Evolutionary conservation across 1,140 invertebrate genomes (phyloP).

Genomic region (Adoxophyes honmai): DNA sequence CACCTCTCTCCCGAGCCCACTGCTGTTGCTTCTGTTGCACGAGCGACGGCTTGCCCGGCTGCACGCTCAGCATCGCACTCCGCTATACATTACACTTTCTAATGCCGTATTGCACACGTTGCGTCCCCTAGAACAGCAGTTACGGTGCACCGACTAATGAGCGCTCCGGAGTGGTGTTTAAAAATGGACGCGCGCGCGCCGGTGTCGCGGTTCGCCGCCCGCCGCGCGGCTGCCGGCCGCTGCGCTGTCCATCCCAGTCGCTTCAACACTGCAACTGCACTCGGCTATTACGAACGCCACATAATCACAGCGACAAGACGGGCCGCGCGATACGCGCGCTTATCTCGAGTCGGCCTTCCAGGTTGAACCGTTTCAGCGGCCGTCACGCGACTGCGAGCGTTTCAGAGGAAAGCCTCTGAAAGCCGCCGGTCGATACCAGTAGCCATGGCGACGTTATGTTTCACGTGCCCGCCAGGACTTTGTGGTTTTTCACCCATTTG

Average conservation of each 20-base stretch:
- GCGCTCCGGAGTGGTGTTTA: conserved; percentile 57
- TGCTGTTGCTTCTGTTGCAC: conserved; percentile 86
- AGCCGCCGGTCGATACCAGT: conserved; percentile 70
- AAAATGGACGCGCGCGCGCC: conserved; percentile 63
- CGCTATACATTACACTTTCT: conserved; percentile 69
- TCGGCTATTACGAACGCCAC: neutral
- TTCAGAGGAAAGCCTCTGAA: conserved; percentile 70
- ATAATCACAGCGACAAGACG: neutral
- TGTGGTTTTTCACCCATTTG: conserved; percentile 64
- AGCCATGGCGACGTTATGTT: conserved; percentile 69
- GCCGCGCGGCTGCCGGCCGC: conserved; percentile 32
- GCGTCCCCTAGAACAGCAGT: conserved; percentile 48
- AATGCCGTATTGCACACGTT: conserved; percentile 61
- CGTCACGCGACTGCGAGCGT: conserved; percentile 62
- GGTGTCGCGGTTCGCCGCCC: conserved; percentile 59
- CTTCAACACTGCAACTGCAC: too few species aligned
- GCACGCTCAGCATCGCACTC: conserved; percentile 67
- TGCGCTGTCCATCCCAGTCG: too few species aligned
- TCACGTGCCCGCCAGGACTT: conserved; percentile 53
- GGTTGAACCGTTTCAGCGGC: conserved; percentile 59
- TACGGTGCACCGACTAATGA: conserved; percentile 69
- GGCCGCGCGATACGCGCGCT: neutral
- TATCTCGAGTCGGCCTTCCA: conserved; percentile 48
- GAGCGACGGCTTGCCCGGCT: conserved; percentile 75
- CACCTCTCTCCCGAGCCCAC: conserved; percentile 87